Evolutionary conservation across 2,113 vertebrate genomes (phyloP).

Genomic region (Dendropsophus ebraccatus): DNA sequence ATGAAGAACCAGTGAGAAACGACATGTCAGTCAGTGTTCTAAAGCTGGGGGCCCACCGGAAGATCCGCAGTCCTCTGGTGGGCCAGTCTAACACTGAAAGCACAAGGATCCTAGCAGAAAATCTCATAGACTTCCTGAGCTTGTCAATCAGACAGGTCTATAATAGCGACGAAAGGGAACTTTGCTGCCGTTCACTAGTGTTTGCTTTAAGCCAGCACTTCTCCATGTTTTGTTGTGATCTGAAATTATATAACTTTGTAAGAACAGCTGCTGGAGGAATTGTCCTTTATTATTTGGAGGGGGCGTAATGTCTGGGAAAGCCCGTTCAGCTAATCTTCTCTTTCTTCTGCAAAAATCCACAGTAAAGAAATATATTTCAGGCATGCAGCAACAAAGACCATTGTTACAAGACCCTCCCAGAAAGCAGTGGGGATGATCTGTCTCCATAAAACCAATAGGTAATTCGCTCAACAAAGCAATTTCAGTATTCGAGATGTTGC

Average conservation of each 20-base stretch:
- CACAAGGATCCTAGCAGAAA: too few species aligned
- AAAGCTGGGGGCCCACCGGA: too few species aligned
- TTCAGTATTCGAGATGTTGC: neutral
- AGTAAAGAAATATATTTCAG: conserved; percentile 37
- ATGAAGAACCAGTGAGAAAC: too few species aligned
- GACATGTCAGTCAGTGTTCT: too few species aligned
- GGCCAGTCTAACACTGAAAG: too few species aligned
- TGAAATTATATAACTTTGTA: conserved; percentile 11
- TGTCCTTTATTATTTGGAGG: conserved; percentile 1
- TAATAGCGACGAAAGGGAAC: too few species aligned
- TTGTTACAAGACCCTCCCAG: conserved; percentile 31
- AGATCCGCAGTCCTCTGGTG: too few species aligned
- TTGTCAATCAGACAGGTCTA: too few species aligned
- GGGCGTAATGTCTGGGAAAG: conserved; percentile 28
- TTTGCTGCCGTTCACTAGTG: neutral
- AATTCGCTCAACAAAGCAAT: neutral
- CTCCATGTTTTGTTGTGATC: neutral
- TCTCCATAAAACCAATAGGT: neutral
- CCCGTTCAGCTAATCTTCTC: conserved; percentile 28
- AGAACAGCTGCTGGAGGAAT: conserved; percentile 17
- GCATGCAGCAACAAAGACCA: conserved; percentile 33
- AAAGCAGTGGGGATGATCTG: conserved; percentile 15
- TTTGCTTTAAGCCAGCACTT: neutral
- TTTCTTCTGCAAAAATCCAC: conserved; percentile 17
- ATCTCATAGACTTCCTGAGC: too few species aligned